Conservation (phyloP, 2,797 vertebrate species). For the Thunnus albacares region DNA sequence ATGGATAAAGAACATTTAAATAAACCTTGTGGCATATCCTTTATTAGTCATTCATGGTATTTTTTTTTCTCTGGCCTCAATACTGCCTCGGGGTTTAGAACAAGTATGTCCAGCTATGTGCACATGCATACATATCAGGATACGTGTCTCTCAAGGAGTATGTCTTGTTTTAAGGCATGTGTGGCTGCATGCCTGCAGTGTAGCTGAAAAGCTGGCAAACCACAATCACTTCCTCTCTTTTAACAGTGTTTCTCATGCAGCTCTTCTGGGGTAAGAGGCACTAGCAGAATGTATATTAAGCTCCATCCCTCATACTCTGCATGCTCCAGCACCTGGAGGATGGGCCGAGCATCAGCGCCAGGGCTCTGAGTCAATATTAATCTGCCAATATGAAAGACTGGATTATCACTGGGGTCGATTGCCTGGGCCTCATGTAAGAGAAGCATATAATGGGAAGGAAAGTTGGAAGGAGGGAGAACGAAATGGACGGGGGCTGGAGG, state of each 20-base stretch:
- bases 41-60: constrained; percentile 46
- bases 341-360: constrained; percentile 58
- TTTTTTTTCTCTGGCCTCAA: constrained; percentile 14
- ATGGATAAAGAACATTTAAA: constrained; percentile 49
- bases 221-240: constrained; percentile 43
- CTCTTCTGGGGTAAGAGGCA: constrained; percentile 53
- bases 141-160: neutral
- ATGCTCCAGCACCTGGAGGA: constrained; percentile 67
- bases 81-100: constrained; percentile 38
- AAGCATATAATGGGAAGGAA: constrained; percentile 48
- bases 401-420: constrained; percentile 75
- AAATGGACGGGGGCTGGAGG: constrained; percentile 32
- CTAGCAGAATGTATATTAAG: constrained; percentile 67
- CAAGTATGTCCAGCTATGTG: constrained; percentile 39
- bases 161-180: constrained; percentile 21
- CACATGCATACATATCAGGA: constrained; percentile 37
- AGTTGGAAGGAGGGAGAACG: constrained; percentile 22
- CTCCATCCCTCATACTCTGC: constrained; percentile 59
- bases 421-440: constrained; percentile 56
- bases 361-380: constrained; percentile 77
- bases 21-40: constrained; percentile 34
- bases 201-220: constrained; percentile 50
- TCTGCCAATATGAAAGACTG: constrained; percentile 79
- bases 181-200: constrained; percentile 10
- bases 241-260: constrained; percentile 50